Conservation (phyloP, 2,113 vertebrate species). For the Mesoclemmys tuberculata region DNA sequence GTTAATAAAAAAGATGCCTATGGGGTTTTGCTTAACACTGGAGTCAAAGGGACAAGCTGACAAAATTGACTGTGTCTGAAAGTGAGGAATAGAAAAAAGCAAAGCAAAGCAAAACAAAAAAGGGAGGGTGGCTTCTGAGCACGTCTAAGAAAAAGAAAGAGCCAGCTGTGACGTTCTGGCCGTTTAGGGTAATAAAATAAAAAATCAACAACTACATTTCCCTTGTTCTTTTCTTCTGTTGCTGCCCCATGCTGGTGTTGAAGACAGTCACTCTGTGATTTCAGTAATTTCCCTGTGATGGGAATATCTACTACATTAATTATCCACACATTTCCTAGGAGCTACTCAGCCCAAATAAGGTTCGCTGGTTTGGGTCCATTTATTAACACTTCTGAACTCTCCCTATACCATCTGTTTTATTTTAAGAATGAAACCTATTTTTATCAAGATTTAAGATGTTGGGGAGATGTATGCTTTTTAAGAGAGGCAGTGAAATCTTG, state of each 20-base stretch:
- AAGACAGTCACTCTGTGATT: background rate
- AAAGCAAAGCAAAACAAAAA: background rate
- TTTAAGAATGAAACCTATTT: background rate
- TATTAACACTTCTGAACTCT: conserved; percentile 2
- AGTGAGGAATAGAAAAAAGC: background rate
- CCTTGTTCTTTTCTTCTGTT: background rate
- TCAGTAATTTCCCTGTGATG: background rate
- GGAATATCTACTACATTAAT: background rate
- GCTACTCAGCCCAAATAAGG: background rate
- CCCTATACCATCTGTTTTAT: background rate
- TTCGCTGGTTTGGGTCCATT: conserved; percentile 17
- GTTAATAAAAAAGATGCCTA: background rate
- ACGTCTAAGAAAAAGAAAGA: background rate
- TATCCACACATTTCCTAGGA: background rate
- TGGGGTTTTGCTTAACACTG: background rate
- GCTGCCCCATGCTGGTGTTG: background rate
- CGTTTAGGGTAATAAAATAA: too few relatives aligned
- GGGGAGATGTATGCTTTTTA: background rate
- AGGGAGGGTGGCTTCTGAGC: background rate
- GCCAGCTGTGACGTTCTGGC: background rate
- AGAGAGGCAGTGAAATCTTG: background rate
- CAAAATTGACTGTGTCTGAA: background rate
- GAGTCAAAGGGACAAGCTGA: background rate
- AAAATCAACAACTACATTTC: background rate
- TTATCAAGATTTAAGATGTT: background rate